phyloP scores from a whole-genome alignment of 1,140 invertebrate species.

The Drosophila biarmipes region DNA sequence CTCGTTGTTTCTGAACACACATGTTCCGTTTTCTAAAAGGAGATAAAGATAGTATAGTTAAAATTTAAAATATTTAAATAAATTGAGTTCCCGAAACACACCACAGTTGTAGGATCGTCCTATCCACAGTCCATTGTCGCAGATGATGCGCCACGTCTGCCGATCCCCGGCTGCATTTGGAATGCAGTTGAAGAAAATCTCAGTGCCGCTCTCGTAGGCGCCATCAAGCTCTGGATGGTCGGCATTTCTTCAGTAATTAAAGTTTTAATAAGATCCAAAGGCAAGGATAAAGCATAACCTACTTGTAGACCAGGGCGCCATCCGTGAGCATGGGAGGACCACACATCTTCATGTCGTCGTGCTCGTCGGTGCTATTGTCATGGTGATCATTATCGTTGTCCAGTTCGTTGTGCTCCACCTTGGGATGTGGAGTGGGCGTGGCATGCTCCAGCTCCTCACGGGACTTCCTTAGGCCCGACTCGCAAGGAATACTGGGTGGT shows the following conservation, averaged over 20 bases:
- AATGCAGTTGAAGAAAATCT: conserved; percentile 92
- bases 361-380: conserved; percentile 72
- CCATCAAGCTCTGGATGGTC: conserved; percentile 84
- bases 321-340: conserved; percentile 74
- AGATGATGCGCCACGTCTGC: conserved; percentile 92
- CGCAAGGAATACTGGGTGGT: conserved; percentile 86
- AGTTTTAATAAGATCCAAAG: not conserved
- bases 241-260: conserved; percentile 53
- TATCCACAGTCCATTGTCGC: conserved; percentile 93
- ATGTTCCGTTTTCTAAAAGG: conserved; percentile 89
- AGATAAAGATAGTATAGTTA: not conserved
- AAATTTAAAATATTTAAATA: not conserved
- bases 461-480: conserved; percentile 70
- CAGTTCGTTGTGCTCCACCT: conserved; percentile 85
- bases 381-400: conserved; percentile 61
- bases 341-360: conserved; percentile 79
- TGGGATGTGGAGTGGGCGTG: conserved; percentile 39
- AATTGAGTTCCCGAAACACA: conserved; percentile 68
- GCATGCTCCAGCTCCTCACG: conserved; percentile 71
- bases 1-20: conserved; percentile 90
- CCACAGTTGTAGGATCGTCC: conserved; percentile 91
- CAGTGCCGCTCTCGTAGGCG: conserved; percentile 90
- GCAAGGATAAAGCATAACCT: conserved; percentile 9
- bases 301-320: conserved; percentile 80
- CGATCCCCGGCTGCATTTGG: conserved; percentile 91